Percentiles rank a stretch among this genome's conserved stretches.
Evolutionary conservation across 2,888 invertebrate genomes (phyloP).

Genomic region (Drosophila pullipes): DNA sequence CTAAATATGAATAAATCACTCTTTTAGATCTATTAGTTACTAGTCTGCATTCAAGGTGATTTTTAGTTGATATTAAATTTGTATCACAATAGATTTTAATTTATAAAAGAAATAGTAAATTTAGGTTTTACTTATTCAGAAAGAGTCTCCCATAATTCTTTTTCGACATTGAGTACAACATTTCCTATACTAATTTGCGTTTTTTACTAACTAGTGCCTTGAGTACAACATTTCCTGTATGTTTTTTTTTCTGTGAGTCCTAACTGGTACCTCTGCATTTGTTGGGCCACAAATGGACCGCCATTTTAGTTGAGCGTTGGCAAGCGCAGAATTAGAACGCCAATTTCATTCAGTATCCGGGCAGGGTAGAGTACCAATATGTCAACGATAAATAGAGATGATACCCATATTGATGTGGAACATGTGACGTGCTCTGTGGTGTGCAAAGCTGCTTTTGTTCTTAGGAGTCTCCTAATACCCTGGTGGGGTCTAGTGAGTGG

Average conservation of each 20-base stretch:
- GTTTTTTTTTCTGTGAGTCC: background rate
- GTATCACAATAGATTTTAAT: background rate
- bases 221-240: background rate
- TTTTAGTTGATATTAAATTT: background rate
- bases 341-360: constrained; percentile 12
- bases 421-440: background rate
- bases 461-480: background rate
- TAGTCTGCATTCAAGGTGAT: background rate
- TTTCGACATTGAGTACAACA: background rate
- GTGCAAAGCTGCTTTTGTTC: background rate
- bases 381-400: constrained; percentile 17
- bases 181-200: background rate
- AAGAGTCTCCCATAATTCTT: background rate
- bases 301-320: constrained; percentile 26
- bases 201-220: too few relatives aligned
- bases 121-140: background rate
- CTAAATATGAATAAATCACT: background rate
- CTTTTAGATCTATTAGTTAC: background rate
- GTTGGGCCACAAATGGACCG: constrained; percentile 8
- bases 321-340: constrained; percentile 1
- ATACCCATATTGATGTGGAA: constrained; percentile 2
- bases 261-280: constrained; percentile 10
- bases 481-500: background rate
- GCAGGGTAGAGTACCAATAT: constrained; percentile 8
- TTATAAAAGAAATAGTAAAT: too few relatives aligned